Evolutionary conservation across 2,888 invertebrate species (phyloP), one percentile per base, ranked within the genome.

Genomic region (Abrostola triplasia): DNA sequence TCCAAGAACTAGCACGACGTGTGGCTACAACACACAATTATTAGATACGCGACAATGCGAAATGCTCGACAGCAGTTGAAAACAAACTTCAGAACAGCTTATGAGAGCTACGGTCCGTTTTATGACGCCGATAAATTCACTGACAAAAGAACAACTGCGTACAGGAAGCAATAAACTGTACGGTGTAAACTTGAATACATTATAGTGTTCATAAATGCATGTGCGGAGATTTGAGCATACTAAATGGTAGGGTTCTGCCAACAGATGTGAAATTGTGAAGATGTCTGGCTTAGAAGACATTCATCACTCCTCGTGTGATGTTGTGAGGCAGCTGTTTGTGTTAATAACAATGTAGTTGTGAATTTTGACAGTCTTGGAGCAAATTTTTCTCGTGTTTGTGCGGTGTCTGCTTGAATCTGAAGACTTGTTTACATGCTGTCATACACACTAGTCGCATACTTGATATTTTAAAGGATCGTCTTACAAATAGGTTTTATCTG

Each of bases 111-210:
- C 67, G 47, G 69, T 64, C 60, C 65, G 50, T 59, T 80, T 79
- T 81, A 77, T 67, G 64, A 63, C 56, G 52, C 61, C 75, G 70
- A 77, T 75, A 75, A 80, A 74, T 76, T 71, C 57, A 48, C 56
- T 52, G 58, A 76, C 73, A 76, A 78, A 80, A 80, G 79, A 68
- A 69, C 71, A 63, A 48, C 62, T 12, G 63, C 64, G 61, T 42
- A 38, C 12, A 47, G 48, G 57, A 69, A 57, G 60, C 66, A 73
- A 73, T 79, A 79, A 76, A 79, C 51, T 69, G 50, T 38, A 49
- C 54, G 59, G 48, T 70, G 60, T 65, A 59, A 77, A 74, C 51
- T 76, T 60, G 50, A 77, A 48, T 49, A 59, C 66, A 62, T 54
- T 73, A 64, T 58, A 44, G 24, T 64, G 53, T 8, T 52, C 47